Conservation (phyloP, 2,113 vertebrate species). For the Genyomyrus donnyi region DNA sequence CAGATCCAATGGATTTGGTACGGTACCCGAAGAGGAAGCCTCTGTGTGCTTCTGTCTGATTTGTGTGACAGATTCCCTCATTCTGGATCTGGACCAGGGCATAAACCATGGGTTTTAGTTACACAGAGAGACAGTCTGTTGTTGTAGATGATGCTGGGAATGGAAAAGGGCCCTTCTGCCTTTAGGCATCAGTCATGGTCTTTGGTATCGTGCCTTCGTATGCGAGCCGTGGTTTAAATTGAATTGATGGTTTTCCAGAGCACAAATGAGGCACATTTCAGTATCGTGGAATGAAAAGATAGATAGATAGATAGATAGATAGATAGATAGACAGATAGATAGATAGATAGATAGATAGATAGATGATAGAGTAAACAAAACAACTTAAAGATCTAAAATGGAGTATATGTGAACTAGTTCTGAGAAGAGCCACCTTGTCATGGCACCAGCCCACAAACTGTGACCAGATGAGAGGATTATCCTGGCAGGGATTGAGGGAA, state of each 20-base stretch:
- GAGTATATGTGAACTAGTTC: neutral
- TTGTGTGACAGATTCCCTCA: conserved; percentile 1
- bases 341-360: neutral
- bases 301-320: neutral
- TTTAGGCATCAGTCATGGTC: neutral
- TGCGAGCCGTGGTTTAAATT: neutral
- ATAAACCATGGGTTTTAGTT: neutral
- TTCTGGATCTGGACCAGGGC: neutral
- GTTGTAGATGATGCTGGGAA: neutral
- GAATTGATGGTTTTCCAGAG: neutral
- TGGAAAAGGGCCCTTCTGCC: neutral
- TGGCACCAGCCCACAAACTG: neutral
- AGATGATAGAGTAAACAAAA: neutral
- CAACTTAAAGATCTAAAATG: neutral
- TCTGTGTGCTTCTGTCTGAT: conserved; percentile 6
- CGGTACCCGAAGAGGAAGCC: neutral
- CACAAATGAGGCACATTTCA: neutral
- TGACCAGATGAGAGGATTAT: neutral
- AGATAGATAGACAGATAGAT: neutral
- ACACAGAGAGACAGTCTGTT: neutral
- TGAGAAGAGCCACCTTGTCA: neutral
- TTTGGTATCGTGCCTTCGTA: neutral
- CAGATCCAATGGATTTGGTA: neutral
- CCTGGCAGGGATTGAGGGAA: neutral
- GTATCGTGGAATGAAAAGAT: neutral